Evolutionary conservation across 2,888 invertebrate genomes (phyloP).

Genomic region (Rhingia rostrata): DNA sequence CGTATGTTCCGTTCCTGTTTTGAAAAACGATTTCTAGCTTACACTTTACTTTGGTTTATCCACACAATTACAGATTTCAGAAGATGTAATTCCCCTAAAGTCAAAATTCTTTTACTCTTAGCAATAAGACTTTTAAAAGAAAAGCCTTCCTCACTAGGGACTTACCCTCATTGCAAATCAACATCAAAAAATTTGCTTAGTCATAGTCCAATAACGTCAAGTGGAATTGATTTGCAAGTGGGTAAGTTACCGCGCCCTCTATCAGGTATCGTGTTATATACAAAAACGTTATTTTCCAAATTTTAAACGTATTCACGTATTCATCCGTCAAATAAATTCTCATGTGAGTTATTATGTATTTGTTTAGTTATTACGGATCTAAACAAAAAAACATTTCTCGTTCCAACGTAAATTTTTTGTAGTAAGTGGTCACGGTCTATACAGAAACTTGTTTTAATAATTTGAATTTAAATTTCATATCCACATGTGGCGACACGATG

Average conservation of each 20-base stretch:
- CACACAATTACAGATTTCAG: too few species aligned
- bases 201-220: background rate
- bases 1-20: too few species aligned
- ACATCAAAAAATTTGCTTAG: background rate
- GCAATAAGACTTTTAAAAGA: too few species aligned
- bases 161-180: background rate
- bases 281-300: too few species aligned
- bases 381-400: background rate
- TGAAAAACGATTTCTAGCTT: too few species aligned
- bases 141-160: too few species aligned
- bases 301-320: too few species aligned
- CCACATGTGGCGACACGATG: background rate
- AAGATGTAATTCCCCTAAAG: too few species aligned
- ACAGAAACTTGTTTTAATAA: slow-evolving; percentile 8
- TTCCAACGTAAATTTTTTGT: slow-evolving; percentile 2
- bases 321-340: too few species aligned
- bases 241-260: slow-evolving; percentile 20
- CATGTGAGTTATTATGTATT: too few species aligned
- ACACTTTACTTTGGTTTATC: too few species aligned
- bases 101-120: too few species aligned
- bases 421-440: background rate
- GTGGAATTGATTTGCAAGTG: slow-evolving; percentile 1
- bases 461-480: slow-evolving; percentile 2
- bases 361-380: background rate
- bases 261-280: background rate